A percentile compares a stretch with the other conserved stretches of the same genome.
phyloP scores from a whole-genome alignment of 1,140 invertebrate genomes.

The Papilio aristodemus region DNA sequence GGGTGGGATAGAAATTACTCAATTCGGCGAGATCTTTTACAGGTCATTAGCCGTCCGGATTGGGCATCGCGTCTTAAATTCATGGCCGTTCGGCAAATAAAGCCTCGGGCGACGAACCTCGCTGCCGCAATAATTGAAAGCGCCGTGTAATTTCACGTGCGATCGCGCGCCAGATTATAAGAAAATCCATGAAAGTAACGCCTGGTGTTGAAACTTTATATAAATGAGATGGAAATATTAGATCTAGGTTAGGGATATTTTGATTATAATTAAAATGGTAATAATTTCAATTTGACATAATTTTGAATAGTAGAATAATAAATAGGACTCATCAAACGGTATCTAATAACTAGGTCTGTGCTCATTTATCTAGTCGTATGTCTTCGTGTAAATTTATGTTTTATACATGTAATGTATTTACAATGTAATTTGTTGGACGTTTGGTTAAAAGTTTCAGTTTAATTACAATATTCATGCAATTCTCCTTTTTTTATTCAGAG shows the following conservation, averaged over 20 bases:
- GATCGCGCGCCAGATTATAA: conserved; percentile 47
- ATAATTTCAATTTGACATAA: too few species aligned
- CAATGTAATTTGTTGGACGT: background rate
- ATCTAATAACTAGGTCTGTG: too few species aligned
- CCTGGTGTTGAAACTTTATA: background rate
- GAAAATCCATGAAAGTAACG: conserved; percentile 37
- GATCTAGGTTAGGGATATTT: background rate
- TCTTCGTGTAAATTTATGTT: background rate
- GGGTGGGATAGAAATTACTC: conserved; percentile 61
- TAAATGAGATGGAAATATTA: background rate
- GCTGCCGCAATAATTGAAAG: conserved; percentile 59
- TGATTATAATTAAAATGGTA: too few species aligned
- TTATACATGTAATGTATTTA: background rate
- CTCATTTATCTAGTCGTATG: background rate
- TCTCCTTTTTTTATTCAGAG: conserved; percentile 16
- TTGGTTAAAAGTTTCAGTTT: conserved; percentile 2
- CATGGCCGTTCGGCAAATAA: conserved; percentile 50
- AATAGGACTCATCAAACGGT: too few species aligned
- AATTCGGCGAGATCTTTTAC: conserved; percentile 67
- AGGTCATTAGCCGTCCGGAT: conserved; percentile 68
- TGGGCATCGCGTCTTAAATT: conserved; percentile 55
- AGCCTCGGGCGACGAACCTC: conserved; percentile 43
- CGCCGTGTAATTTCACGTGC: conserved; percentile 63
- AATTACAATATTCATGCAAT: conserved; percentile 19
- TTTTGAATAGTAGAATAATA: too few species aligned